phyloP scores from a whole-genome alignment of 37 sponge, comb jelly and placozoan species.

The Aphrocallistes beatrix region DNA sequence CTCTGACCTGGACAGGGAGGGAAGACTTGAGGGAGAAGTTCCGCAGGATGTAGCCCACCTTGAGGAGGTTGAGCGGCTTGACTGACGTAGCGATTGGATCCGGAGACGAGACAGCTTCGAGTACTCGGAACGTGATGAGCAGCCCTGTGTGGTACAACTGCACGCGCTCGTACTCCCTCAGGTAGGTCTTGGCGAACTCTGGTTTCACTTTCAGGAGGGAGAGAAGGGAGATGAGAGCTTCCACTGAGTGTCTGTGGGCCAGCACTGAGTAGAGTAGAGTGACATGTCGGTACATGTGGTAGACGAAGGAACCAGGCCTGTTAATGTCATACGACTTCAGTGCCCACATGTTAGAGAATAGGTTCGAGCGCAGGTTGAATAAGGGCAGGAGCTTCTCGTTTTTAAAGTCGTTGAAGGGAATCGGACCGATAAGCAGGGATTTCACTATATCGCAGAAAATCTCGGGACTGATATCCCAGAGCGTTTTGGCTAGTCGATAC shows the following conservation, averaged over 20 bases:
- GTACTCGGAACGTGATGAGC: not conserved
- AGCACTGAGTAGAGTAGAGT: not conserved
- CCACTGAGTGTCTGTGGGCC: not conserved
- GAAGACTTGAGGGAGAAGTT: not conserved
- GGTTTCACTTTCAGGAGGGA: not conserved
- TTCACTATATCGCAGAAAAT: not conserved
- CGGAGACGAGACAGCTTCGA: not conserved
- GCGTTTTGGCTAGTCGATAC: not conserved
- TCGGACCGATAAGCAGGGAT: not conserved
- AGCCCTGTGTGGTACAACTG: not conserved
- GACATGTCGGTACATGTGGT: constrained; percentile 1
- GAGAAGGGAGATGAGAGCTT: not conserved
- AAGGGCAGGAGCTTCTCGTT: not conserved
- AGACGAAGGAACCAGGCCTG: not conserved
- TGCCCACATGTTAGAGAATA: constrained; percentile 12
- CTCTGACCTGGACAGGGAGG: not conserved
- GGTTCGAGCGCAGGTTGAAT: not conserved
- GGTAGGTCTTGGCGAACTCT: not conserved
- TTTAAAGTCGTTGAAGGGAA: not conserved
- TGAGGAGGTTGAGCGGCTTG: not conserved
- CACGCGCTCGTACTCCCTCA: not conserved
- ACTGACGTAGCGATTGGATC: not conserved
- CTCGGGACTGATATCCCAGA: not conserved
- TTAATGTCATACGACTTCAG: not conserved
- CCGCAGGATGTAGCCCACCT: not conserved